A percentile compares a stretch with the other conserved stretches of the same genome.
Evolutionary conservation across 1,140 invertebrate genomes (phyloP).

Genomic region (Drosophila watanabei): DNA sequence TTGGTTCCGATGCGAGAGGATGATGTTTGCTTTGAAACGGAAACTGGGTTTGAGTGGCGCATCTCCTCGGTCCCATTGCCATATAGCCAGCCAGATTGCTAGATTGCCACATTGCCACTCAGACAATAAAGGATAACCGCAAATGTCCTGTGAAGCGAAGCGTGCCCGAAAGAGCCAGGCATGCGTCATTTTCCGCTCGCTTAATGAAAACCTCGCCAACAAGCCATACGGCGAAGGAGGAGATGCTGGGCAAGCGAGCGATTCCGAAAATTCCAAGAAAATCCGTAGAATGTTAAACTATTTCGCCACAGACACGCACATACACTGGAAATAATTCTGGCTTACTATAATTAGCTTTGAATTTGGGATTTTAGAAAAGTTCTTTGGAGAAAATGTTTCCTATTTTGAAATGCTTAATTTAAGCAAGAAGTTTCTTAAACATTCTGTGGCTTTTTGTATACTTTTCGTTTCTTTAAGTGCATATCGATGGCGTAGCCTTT

Average conservation of each 20-base stretch:
- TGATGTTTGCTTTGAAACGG: slow-evolving; percentile 57
- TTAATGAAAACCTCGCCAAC: slow-evolving; percentile 55
- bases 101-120: slow-evolving; percentile 34
- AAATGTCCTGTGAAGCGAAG: slow-evolving; percentile 56
- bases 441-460: too few species aligned
- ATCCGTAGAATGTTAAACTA: slow-evolving; percentile 42
- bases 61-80: slow-evolving; percentile 28
- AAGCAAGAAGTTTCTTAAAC: neutral
- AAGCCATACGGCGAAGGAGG: slow-evolving; percentile 27
- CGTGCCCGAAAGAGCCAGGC: slow-evolving; percentile 35
- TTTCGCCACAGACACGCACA: slow-evolving; percentile 15
- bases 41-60: slow-evolving; percentile 52
- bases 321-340: slow-evolving; percentile 1
- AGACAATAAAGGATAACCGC: slow-evolving; percentile 62
- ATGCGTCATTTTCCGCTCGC: slow-evolving; percentile 64
- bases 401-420: neutral
- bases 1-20: slow-evolving; percentile 27
- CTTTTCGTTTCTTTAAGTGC: slow-evolving; percentile 5
- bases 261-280: slow-evolving; percentile 37
- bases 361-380: neutral
- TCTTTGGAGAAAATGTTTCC: too few species aligned
- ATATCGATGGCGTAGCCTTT: slow-evolving; percentile 21
- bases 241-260: slow-evolving; percentile 20
- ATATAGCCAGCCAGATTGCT: slow-evolving; percentile 4
- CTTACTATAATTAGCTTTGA: neutral